Base-by-base conservation (phyloP, 1,140 invertebrate species). In the Uloborus diversus region DNA sequence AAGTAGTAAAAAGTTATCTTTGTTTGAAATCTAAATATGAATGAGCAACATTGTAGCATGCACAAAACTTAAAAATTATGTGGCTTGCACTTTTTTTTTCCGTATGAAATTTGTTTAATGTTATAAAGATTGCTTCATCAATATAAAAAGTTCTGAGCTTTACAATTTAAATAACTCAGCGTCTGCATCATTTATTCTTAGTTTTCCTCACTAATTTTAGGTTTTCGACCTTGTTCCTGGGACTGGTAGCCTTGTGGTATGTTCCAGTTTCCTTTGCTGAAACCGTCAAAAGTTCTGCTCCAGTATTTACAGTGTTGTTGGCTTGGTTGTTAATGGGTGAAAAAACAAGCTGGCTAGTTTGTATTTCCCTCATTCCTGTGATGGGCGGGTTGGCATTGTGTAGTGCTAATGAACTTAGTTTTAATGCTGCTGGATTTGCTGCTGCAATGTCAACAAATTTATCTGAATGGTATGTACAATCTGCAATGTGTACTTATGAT, bases 181-280 rank as follows among this genome's bases (percentile, higher is more conserved):
- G n/a, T n/a, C n/a, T n/a, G n/a, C n/a, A n/a, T n/a, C n/a, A n/a
- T n/a, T n/a, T n/a, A n/a, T n/a, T n/a, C n/a, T n/a, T n/a, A n/a
- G n/a, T n/a, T n/a, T n/a, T n/a, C n/a, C n/a, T n/a, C n/a, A n/a
- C n/a, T n/a, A n/a, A n/a, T 64, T 88, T 53, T 83, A 92, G 92
- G 84, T 94, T 94, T 87, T 89, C 90, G 49, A 94, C 93, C 2
- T 92, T 94, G 56, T 84, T 89, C 14, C 88, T 94, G 66, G 93
- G 93, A 73, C 86, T 95, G 80, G 88, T 94, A 49, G 92, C 94
- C 9, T 88, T 95, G 42, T 94, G 94, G 88, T 94, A 92, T 88
- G 92, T 94, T 66, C 92, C 93, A 68, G 93, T 94, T 28, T 94
- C 93, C 86, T 95, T 95, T 87, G 94, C 93, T 37, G 94, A 94